Percentiles rank a stretch among this genome's conserved stretches.
Conservation (phyloP, 1,140 invertebrate species). For the Micrasema longulum region DNA sequence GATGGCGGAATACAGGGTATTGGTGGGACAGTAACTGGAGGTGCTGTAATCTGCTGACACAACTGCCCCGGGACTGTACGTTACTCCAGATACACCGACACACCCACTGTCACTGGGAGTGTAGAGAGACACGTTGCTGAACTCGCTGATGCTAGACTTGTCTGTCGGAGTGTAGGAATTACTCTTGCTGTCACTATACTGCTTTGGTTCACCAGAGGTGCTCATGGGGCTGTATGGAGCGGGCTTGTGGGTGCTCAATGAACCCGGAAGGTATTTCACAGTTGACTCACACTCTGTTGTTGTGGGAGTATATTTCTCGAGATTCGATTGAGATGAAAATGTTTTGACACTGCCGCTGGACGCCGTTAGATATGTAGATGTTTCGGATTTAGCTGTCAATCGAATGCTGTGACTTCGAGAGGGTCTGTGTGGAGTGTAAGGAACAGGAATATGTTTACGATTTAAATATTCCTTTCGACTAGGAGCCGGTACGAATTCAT, state of each 20-base stretch:
- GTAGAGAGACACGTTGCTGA: slow-evolving; percentile 32
- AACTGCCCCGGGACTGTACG: slow-evolving; percentile 36
- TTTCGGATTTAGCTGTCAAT: slow-evolving; percentile 2
- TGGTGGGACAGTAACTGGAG: slow-evolving; percentile 41
- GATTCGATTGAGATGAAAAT: background rate
- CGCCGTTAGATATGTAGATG: background rate
- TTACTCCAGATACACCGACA: slow-evolving; percentile 23
- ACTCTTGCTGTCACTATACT: slow-evolving; percentile 13
- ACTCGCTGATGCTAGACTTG: slow-evolving; percentile 5
- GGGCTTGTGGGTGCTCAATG: slow-evolving; percentile 57
- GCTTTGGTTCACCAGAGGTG: slow-evolving; percentile 44
- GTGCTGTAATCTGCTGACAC: slow-evolving; percentile 36
- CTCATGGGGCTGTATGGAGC: slow-evolving; percentile 62
- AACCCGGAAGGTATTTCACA: slow-evolving; percentile 61
- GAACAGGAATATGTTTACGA: slow-evolving; percentile 65
- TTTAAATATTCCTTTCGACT: slow-evolving; percentile 41
- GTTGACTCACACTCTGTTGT: slow-evolving; percentile 38
- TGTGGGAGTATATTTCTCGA: slow-evolving; percentile 38
- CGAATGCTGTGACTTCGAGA: slow-evolving; percentile 50
- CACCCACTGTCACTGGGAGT: slow-evolving; percentile 24
- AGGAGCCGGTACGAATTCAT: slow-evolving; percentile 48
- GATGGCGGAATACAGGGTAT: slow-evolving; percentile 20
- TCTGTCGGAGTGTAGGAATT: slow-evolving; percentile 38
- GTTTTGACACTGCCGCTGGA: background rate
- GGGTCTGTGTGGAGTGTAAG: slow-evolving; percentile 66